Conservation (phyloP, 2,888 invertebrate species). For the Subacronicta megacephala region DNA sequence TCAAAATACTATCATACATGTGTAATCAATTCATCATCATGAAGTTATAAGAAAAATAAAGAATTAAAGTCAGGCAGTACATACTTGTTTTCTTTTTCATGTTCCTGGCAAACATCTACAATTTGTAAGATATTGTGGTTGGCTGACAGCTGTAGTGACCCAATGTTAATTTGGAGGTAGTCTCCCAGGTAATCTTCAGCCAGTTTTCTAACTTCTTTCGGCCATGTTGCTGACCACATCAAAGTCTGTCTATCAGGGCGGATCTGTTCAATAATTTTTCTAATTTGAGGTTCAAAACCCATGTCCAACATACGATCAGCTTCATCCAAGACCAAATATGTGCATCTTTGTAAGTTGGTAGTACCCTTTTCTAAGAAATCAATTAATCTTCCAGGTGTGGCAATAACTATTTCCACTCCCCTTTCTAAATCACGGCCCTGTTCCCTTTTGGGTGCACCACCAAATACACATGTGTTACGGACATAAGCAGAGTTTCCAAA, state of each 20-base stretch:
- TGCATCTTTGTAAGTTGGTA: slow-evolving; percentile 93
- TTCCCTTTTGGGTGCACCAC: slow-evolving; percentile 95
- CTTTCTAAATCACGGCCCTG: slow-evolving; percentile 93
- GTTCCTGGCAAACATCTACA: slow-evolving; percentile 95
- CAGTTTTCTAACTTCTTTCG: slow-evolving; percentile 97
- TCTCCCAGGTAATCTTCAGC: slow-evolving; percentile 97
- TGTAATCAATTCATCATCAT: slow-evolving; percentile 65
- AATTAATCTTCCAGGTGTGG: slow-evolving; percentile 96
- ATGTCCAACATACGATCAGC: slow-evolving; percentile 99
- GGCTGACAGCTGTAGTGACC: slow-evolving; percentile 95
- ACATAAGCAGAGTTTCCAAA: slow-evolving; percentile 94
- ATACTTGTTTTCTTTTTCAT: slow-evolving; percentile 93
- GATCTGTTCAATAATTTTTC: slow-evolving; percentile 97
- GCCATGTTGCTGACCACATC: slow-evolving; percentile 99
- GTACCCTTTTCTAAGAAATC: slow-evolving; percentile 95
- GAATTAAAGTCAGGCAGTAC: slow-evolving; percentile 53
- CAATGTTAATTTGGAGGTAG: slow-evolving; percentile 97
- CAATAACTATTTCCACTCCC: slow-evolving; percentile 96
- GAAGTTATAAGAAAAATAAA: neutral
- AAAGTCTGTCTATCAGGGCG: slow-evolving; percentile 98
- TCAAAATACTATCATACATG: slow-evolving; percentile 71
- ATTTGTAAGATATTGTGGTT: slow-evolving; percentile 98
- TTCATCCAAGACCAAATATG: slow-evolving; percentile 96
- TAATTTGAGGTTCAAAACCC: slow-evolving; percentile 99
- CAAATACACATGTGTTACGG: slow-evolving; percentile 96